Evolutionary conservation across 2,888 invertebrate species (phyloP).

Genomic region (Tryphoninae sp.): DNA sequence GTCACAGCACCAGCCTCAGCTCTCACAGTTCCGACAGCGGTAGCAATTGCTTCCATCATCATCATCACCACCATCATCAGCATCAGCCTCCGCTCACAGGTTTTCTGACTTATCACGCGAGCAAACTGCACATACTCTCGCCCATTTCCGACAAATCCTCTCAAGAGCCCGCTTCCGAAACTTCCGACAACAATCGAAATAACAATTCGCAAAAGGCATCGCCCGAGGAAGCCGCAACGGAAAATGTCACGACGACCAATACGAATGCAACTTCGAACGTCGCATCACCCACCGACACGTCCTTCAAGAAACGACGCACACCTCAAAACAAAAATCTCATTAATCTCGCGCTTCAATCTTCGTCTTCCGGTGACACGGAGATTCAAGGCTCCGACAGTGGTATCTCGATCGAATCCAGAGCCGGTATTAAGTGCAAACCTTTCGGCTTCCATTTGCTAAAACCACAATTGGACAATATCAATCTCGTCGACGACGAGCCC

Average conservation of each 20-base stretch:
- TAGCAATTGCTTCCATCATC: constrained; percentile 84
- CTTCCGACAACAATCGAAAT: constrained; percentile 90
- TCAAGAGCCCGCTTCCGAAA: constrained; percentile 92
- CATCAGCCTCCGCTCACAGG: constrained; percentile 83
- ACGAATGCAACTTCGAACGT: constrained; percentile 69
- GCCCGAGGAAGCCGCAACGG: constrained; percentile 85
- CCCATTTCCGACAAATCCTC: constrained; percentile 95
- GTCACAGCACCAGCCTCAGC: constrained; percentile 91
- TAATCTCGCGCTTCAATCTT: constrained; percentile 86
- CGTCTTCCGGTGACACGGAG: constrained; percentile 87
- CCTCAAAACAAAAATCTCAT: constrained; percentile 90
- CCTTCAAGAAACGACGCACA: constrained; percentile 84
- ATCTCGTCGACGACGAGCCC: constrained; percentile 81
- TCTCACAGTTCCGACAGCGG: constrained; percentile 93
- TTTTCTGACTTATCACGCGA: constrained; percentile 87
- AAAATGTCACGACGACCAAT: constrained; percentile 68
- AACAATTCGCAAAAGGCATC: constrained; percentile 90
- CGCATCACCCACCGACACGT: constrained; percentile 76
- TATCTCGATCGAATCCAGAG: constrained; percentile 92
- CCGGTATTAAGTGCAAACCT: constrained; percentile 88
- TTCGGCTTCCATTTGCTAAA: constrained; percentile 84
- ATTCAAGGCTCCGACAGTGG: constrained; percentile 94
- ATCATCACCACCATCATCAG: constrained; percentile 84
- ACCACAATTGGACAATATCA: constrained; percentile 83
- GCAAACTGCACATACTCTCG: constrained; percentile 92